Conservation (phyloP, 1,140 invertebrate species). For the Leptinotarsa undecemlineata region DNA sequence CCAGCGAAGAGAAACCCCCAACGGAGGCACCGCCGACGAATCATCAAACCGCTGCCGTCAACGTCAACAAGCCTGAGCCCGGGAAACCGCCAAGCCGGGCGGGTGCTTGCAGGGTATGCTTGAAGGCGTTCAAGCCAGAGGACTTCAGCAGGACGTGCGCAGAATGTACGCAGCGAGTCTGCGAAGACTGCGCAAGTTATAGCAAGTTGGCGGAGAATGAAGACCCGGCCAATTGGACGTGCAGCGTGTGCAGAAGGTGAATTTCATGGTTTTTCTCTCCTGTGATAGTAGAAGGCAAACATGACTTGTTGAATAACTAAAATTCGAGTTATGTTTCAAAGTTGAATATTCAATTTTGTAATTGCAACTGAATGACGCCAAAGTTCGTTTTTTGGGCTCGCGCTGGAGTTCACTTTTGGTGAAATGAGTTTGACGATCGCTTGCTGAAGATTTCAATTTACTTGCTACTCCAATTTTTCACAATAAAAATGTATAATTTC, state of each 20-base stretch:
- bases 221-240: constrained; percentile 60
- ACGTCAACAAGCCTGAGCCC: constrained; percentile 62
- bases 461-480: too few species aligned
- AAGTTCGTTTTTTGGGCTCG: too few species aligned
- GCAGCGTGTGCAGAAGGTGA: constrained; percentile 53
- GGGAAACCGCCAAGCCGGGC: constrained; percentile 71
- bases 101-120: constrained; percentile 81
- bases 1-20: constrained; percentile 37
- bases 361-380: too few species aligned
- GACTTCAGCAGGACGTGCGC: constrained; percentile 82
- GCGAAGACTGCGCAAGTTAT: constrained; percentile 90
- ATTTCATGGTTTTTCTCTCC: constrained; percentile 9
- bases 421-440: too few species aligned
- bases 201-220: constrained; percentile 80
- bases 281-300: background rate
- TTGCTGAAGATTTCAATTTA: too few species aligned
- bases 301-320: background rate
- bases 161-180: constrained; percentile 86
- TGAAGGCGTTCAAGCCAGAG: constrained; percentile 83
- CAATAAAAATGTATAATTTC: too few species aligned
- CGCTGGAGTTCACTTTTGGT: too few species aligned
- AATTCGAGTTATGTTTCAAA: too few species aligned
- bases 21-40: constrained; percentile 43
- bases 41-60: constrained; percentile 54
- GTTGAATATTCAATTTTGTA: too few species aligned